phyloP scores from a whole-genome alignment of 1,140 invertebrate species.

The Diabrotica undecimpunctata region DNA sequence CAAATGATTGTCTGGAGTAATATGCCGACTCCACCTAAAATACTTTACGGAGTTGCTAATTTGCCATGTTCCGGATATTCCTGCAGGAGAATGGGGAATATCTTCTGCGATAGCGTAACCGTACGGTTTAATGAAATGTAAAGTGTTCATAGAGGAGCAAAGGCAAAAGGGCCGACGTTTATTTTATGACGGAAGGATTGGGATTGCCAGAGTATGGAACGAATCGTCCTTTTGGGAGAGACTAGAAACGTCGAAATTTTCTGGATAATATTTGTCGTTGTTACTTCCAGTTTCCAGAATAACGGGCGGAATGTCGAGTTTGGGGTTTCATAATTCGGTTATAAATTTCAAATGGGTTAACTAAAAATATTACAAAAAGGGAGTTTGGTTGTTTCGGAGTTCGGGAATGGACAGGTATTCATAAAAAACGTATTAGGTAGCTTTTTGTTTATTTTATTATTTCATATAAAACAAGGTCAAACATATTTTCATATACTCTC shows the following conservation, averaged over 20 bases:
- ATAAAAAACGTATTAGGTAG: too few relatives aligned
- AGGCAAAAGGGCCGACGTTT: constrained; percentile 1
- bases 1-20: not conserved
- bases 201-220: not conserved
- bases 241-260: constrained; percentile 2
- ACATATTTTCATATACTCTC: too few relatives aligned
- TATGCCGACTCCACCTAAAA: not conserved
- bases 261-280: not conserved
- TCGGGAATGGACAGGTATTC: too few relatives aligned
- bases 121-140: constrained; percentile 2
- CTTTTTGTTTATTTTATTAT: too few relatives aligned
- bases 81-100: not conserved
- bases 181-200: not conserved
- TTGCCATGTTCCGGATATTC: not conserved
- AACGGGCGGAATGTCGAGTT: not conserved
- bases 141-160: not conserved
- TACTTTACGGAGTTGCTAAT: not conserved
- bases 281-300: not conserved
- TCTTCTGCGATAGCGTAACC: not conserved
- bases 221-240: not conserved
- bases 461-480: too few relatives aligned
- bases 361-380: constrained; percentile 1
- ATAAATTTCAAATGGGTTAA: constrained; percentile 3
- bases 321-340: not conserved
- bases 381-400: not conserved